phyloP scores from a whole-genome alignment of 1,140 invertebrate genomes.

The Drosophila elegans region DNA sequence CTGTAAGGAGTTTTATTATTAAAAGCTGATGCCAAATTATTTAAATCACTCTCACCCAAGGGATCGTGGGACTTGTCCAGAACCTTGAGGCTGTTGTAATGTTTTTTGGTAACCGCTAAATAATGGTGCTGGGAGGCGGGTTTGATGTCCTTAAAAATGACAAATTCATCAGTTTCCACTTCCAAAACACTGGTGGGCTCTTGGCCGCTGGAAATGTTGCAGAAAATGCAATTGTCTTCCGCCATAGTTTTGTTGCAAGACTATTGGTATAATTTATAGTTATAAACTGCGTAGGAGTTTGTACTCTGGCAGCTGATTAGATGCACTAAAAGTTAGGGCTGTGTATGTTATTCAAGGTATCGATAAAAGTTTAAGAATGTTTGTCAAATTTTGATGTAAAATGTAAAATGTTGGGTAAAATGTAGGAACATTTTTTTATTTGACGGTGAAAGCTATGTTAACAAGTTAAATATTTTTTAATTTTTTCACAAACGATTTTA shows the following conservation, averaged over 20 bases:
- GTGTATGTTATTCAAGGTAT: not conserved
- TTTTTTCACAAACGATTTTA: too few species aligned
- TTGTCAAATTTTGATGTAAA: too few species aligned
- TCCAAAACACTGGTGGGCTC: conserved; percentile 86
- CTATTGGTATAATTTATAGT: not conserved
- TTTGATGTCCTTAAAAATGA: conserved; percentile 93
- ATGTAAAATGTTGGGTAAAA: too few species aligned
- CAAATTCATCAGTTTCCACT: conserved; percentile 90
- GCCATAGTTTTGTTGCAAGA: not conserved
- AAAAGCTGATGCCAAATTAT: not conserved
- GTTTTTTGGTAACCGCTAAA: conserved; percentile 91
- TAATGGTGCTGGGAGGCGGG: conserved; percentile 93
- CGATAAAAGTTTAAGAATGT: not conserved
- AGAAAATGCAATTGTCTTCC: conserved; percentile 88
- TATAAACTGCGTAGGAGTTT: not conserved
- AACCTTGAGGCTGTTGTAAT: conserved; percentile 90
- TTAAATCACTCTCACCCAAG: conserved; percentile 86
- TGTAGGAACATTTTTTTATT: too few species aligned
- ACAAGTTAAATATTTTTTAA: too few species aligned
- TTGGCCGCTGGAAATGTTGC: conserved; percentile 88
- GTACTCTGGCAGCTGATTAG: conserved; percentile 6
- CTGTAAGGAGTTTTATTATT: not conserved
- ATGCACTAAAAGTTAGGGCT: not conserved
- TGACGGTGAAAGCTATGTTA: too few species aligned
- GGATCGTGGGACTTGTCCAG: conserved; percentile 88